phyloP scores from a whole-genome alignment of 2,797 vertebrate genomes.

The Bradypodion pumilum region DNA sequence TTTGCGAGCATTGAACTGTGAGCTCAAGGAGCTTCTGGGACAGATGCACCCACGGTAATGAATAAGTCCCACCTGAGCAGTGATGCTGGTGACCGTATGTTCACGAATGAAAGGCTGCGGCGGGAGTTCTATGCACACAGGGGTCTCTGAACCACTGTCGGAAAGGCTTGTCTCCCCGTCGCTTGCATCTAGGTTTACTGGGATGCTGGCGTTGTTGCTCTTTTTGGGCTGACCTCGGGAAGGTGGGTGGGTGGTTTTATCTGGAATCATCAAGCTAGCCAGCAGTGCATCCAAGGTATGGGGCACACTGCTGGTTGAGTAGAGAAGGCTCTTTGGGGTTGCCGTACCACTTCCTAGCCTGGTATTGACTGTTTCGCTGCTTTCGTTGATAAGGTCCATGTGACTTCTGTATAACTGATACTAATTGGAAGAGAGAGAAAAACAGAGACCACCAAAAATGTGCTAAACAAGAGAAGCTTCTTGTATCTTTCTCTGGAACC shows the following conservation, averaged over 20 bases:
- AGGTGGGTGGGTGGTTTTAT: background rate
- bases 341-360: background rate
- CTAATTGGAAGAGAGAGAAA: background rate
- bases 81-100: slow-evolving; percentile 58
- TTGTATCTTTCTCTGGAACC: too few relatives aligned
- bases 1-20: too few relatives aligned
- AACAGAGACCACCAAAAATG: background rate
- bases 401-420: slow-evolving; percentile 17
- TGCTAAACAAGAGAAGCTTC: too few relatives aligned
- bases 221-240: background rate
- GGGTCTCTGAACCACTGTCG: slow-evolving; percentile 54
- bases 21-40: too few relatives aligned
- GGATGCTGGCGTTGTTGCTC: background rate
- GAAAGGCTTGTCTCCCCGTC: slow-evolving; percentile 61
- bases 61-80: slow-evolving; percentile 50
- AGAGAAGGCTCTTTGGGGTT: background rate
- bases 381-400: background rate
- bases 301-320: background rate
- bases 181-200: slow-evolving; percentile 51
- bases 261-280: background rate
- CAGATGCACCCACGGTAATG: background rate
- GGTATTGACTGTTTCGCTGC: background rate
- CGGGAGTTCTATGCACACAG: slow-evolving; percentile 54
- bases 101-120: slow-evolving; percentile 58
- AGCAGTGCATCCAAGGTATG: slow-evolving; percentile 20